These are phyloP conservation scores for Tenthredo scrophulariae DNA, from an alignment of 2,888 invertebrate genomes.

Conservation along the genomic window DNA sequence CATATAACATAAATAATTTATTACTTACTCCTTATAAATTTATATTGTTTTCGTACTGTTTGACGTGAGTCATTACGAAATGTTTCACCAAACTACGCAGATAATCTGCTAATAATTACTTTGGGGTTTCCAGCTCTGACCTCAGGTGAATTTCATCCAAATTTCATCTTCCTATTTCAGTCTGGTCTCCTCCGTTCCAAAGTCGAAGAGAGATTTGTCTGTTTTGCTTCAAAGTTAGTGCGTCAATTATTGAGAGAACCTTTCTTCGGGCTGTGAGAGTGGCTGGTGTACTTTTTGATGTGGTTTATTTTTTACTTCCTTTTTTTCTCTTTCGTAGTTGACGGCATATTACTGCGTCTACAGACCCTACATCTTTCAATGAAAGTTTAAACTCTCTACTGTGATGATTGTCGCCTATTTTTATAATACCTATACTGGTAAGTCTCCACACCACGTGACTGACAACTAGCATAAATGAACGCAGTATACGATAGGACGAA, in stretches of 20 bases:
- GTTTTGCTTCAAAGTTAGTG: constrained; percentile 33
- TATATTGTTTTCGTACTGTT: background rate
- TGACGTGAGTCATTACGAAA: constrained; percentile 46
- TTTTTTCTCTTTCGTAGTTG: background rate
- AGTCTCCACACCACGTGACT: background rate
- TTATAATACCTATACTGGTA: background rate
- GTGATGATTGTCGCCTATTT: constrained; percentile 3
- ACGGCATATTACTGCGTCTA: constrained; percentile 12
- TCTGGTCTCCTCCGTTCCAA: background rate
- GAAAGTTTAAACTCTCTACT: constrained; percentile 49
- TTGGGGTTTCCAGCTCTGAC: background rate
- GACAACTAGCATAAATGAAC: background rate
- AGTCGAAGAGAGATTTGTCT: constrained; percentile 26
- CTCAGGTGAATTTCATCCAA: background rate
- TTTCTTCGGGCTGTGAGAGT: constrained; percentile 51
- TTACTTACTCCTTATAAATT: constrained; percentile 14
- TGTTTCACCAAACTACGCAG: background rate
- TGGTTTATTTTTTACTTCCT: background rate
- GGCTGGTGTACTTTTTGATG: constrained; percentile 6
- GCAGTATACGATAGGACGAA: background rate
- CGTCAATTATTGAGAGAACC: constrained; percentile 43
- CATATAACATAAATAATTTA: constrained; percentile 44
- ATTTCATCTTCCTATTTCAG: background rate
- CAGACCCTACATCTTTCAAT: constrained; percentile 16
- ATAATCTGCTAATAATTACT: background rate